Evolutionary conservation across 2,113 vertebrate genomes (phyloP), one percentile per base, ranked within the genome.

Genomic region (Dissostichus mawsoni): DNA sequence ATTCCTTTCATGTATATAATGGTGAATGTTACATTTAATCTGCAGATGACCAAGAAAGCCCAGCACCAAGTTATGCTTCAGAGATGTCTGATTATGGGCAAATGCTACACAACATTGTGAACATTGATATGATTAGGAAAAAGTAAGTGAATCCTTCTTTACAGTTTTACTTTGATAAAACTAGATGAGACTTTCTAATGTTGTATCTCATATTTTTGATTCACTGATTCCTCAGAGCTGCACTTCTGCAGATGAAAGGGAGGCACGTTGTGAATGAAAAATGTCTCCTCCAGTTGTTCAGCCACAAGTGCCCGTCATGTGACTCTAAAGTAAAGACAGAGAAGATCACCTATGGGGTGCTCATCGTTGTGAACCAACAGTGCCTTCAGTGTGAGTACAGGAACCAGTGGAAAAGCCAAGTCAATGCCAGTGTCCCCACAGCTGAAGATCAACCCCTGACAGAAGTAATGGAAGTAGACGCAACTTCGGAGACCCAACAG

Each of bases 261-360:
- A 82, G 64, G 36, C 78, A 76, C 14, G 33, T 82, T 7, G 82
- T 91, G 53, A 82, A 84, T 12, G 84, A 91, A 64, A 79, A 44
- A 0, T 64, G 56, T 1, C 81, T 80, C 63, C 29, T 90, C 20
- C 56, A 71, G 77, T 4, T 90, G 74, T 85, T 90, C 25, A 8
- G 56, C 4, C n/a, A 2, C 18, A 82, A 45, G 20, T 87, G 87
- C 14, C 85, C 83, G 0, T 64, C 5, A 1, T 91, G 88, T 48
- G 62, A 57, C 1, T 74, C 62, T 12, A 64, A 76, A n/a, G 47
- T 88, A 16, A 36, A 72, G 56, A 45, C 66, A 23, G 73, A 90
- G 16, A 91, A 84, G 59, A 3, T 82, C 55, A 72, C 68, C n/a
- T 11, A 16, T 2, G 80, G 84, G 14, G 11, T 72, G 4, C 47